Conservation (phyloP, 1,140 invertebrate genomes). For the Papilio machaon region DNA sequence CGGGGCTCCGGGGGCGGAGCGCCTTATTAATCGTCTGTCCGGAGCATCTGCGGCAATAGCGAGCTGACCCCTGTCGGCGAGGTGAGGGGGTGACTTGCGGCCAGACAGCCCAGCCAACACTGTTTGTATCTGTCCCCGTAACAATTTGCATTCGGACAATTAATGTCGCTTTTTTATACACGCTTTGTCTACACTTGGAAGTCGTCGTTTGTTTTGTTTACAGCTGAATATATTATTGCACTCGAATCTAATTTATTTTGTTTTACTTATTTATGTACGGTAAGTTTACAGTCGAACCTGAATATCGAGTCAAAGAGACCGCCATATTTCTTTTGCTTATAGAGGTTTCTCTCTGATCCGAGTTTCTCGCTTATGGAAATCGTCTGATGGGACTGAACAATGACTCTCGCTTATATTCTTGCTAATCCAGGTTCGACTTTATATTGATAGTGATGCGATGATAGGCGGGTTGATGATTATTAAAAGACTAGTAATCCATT, state of each 20-base stretch:
- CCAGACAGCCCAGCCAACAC: constrained; percentile 45
- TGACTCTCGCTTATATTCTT: no score
- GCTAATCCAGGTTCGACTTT: no score
- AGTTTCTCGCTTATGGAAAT: no score
- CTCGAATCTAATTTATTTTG: background rate
- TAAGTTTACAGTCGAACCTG: no score
- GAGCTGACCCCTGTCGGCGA: constrained; percentile 63
- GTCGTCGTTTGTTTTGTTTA: constrained; percentile 33
- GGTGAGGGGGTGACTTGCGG: constrained; percentile 40
- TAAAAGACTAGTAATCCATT: no score
- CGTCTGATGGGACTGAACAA: no score
- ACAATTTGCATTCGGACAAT: constrained; percentile 39
- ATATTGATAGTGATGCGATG: no score
- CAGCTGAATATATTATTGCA: constrained; percentile 26
- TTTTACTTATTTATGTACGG: background rate
- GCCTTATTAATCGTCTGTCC: constrained; percentile 77
- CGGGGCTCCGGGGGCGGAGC: constrained; percentile 54
- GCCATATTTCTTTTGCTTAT: no score
- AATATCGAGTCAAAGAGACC: no score
- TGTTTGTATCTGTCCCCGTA: constrained; percentile 61
- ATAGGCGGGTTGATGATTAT: no score
- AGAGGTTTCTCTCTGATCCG: no score
- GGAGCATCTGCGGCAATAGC: constrained; percentile 68
- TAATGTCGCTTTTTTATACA: constrained; percentile 31
- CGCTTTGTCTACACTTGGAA: constrained; percentile 22